phyloP scores from a whole-genome alignment of 2,113 vertebrate species.

The Campylomormyrus tamandua region DNA sequence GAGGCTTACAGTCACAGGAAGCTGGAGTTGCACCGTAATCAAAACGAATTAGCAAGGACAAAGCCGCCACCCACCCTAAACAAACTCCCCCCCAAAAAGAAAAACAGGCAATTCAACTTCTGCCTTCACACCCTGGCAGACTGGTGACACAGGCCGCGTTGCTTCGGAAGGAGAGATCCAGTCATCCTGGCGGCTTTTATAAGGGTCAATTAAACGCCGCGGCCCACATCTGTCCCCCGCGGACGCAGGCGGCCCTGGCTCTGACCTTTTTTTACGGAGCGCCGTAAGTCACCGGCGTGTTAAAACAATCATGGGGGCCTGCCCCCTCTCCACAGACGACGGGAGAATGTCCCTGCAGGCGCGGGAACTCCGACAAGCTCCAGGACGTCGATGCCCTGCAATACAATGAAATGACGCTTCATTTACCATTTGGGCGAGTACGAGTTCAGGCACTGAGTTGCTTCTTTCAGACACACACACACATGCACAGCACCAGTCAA shows the following conservation, averaged over 20 bases:
- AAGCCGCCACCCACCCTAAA: background rate
- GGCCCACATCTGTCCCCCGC: background rate
- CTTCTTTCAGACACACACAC: background rate
- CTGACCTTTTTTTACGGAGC: background rate
- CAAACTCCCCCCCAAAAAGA: background rate
- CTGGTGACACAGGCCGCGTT: background rate
- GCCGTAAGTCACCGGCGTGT: background rate
- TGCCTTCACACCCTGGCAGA: background rate
- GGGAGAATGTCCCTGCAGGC: background rate
- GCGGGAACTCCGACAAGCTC: background rate
- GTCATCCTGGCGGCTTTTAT: background rate
- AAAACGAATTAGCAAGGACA: background rate
- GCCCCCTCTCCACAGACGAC: background rate
- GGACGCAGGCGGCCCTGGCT: background rate
- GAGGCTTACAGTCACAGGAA: background rate
- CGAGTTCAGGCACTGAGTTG: background rate
- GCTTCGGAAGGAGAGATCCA: background rate
- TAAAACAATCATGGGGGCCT: background rate
- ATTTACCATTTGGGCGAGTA: background rate
- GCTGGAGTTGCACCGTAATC: background rate
- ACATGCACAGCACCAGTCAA: background rate
- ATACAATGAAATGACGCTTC: background rate
- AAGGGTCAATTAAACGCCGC: constrained; percentile 25
- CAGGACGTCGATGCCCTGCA: background rate
- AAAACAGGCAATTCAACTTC: background rate